Base-by-base conservation (phyloP, 1,140 invertebrate species). In the Cyclargus thomasi region DNA sequence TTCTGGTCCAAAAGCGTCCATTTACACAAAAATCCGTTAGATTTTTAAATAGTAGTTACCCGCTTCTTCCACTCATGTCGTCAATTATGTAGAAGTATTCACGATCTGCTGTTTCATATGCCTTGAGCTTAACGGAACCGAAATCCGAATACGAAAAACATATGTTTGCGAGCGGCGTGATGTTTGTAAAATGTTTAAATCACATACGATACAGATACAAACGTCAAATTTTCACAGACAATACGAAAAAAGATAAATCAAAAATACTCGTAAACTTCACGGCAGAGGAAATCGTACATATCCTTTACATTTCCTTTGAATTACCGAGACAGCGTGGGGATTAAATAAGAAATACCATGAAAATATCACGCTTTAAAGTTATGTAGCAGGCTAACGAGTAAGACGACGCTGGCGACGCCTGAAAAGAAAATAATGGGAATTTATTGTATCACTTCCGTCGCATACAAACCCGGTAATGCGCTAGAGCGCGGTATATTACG, bases 361-460 rank as follows among this genome's bases (percentile, higher is more conserved):
- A 22, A 59, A 59, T 21, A 59, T 59, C 55, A 17, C 55, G 17
- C 55, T 59, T 59, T 59, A 59, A 59, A 59, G 18, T 59, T 59
- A 59, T 17, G 55, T 22, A 20, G 20, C 18, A 11, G 21, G 55
- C 5, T 59, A 59, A 59, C 55, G 55, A 59, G 55, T 20, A 47
- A 47, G 39, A 59, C 18, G 55, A 59, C 55, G 55, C 55, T 20
- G 7, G 55, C 55, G 55, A 10, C 55, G 55, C 55, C 55, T 59
- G 55, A 59, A 59, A 59, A 59, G 55, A 59, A 59, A 59, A 59
- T 59, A 59, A 59, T 59, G 20, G 17, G 55, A 59, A 59, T 59
- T 59, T 59, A 59, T 59, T 59, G 55, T 59, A 59, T 59, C 55
- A 59, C 55, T 59, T 59, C 18, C 55, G 55, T 59, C 55, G 55